A percentile compares a stretch with the other conserved stretches of the same genome.
These are phyloP conservation scores for Megalurothrips usitatus DNA, from an alignment of 2,888 invertebrate species.

Conservation along the genomic window DNA sequence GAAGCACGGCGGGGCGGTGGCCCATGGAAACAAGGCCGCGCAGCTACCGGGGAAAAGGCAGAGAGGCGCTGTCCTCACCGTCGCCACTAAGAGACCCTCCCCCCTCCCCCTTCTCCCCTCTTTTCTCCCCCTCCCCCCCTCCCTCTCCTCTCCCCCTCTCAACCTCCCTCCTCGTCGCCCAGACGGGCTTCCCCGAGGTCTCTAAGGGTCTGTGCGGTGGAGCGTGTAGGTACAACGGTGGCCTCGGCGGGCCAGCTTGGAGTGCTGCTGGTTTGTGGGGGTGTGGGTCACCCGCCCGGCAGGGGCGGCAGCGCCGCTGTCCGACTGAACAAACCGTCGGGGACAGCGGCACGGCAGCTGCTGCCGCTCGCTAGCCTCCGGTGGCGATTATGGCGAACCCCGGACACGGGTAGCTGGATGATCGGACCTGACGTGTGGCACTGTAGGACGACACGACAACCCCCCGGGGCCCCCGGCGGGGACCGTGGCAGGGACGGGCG, in stretches of 20 bases:
- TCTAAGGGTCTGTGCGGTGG: neutral
- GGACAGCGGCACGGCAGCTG: neutral
- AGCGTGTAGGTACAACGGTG: neutral
- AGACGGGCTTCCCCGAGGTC: neutral
- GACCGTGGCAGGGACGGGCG: neutral
- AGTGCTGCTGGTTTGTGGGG: too few relatives aligned
- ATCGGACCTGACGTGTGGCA: neutral
- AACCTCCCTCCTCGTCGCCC: neutral
- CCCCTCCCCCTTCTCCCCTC: too few relatives aligned
- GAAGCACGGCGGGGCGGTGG: too few relatives aligned
- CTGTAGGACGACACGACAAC: neutral
- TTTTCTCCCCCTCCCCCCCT: neutral
- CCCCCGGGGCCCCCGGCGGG: neutral
- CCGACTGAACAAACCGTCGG: too few relatives aligned
- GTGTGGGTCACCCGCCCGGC: neutral
- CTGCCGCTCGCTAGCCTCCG: neutral
- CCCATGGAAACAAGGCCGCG: too few relatives aligned
- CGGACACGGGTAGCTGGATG: neutral
- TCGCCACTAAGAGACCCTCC: too few relatives aligned
- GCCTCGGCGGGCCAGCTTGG: too few relatives aligned
- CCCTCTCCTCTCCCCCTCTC: neutral
- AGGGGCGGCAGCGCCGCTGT: too few relatives aligned
- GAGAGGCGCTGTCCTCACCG: too few relatives aligned
- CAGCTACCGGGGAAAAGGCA: too few relatives aligned
- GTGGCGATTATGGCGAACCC: constrained; percentile 4